Percentiles rank a stretch among this genome's conserved stretches.
Conservation (phyloP, 2,797 vertebrate genomes). For the Hyperoplus immaculatus region DNA sequence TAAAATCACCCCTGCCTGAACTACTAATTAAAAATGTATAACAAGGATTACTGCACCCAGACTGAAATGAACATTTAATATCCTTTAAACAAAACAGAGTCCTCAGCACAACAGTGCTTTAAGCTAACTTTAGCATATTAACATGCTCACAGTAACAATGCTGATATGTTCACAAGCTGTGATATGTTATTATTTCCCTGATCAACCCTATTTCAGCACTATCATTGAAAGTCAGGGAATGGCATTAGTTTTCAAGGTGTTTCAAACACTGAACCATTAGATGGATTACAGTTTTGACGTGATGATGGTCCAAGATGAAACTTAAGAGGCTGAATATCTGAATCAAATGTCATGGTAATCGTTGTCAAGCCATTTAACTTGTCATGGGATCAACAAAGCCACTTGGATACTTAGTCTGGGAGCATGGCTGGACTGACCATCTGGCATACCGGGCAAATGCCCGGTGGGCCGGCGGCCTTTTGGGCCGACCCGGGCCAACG, state of each 20-base stretch:
- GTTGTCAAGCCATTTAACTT: not conserved
- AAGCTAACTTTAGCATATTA: not conserved
- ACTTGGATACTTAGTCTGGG: not conserved
- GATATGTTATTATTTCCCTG: not conserved
- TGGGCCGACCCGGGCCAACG: too few species aligned
- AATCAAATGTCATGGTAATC: not conserved
- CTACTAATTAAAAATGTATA: not conserved
- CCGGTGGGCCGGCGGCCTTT: too few species aligned
- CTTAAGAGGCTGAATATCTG: not conserved
- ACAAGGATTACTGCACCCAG: not conserved
- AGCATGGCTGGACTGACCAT: too few species aligned
- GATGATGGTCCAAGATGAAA: not conserved
- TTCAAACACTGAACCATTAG: too few species aligned
- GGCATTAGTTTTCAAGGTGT: too few species aligned
- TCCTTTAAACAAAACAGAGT: not conserved
- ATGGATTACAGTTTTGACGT: not conserved
- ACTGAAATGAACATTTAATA: not conserved
- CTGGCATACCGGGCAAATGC: too few species aligned
- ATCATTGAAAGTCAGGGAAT: too few species aligned
- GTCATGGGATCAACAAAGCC: not conserved
- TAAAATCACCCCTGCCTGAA: not conserved
- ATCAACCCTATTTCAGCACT: not conserved
- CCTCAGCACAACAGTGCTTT: not conserved
- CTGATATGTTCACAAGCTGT: not conserved
- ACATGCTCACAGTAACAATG: not conserved